Conservation (phyloP, 1,140 invertebrate genomes). For the Drosophila pruinosa region DNA sequence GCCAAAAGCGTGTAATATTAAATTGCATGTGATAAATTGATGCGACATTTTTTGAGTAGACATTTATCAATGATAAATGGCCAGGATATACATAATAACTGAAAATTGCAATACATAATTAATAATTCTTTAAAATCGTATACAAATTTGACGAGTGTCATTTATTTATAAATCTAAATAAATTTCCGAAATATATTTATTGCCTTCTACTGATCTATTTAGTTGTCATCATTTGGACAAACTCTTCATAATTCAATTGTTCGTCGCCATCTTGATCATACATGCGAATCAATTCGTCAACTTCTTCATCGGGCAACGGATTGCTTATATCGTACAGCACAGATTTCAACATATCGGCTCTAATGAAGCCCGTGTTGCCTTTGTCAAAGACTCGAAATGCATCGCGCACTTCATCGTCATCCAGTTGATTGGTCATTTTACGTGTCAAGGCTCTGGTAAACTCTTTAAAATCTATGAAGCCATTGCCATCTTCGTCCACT, state of each 20-base stretch:
- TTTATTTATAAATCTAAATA: neutral
- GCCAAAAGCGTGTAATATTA: slow-evolving; percentile 32
- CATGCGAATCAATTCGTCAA: neutral
- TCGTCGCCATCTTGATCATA: neutral
- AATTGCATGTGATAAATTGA: slow-evolving; percentile 29
- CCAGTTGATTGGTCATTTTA: neutral
- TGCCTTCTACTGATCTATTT: no score
- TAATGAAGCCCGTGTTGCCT: neutral
- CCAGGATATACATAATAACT: no score
- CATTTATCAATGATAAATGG: slow-evolving; percentile 37
- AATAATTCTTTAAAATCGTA: no score
- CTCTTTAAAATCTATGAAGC: neutral
- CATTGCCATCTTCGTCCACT: slow-evolving; percentile 11
- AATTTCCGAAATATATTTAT: no score
- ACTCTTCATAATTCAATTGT: slow-evolving; percentile 9
- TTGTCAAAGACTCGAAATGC: slow-evolving; percentile 13
- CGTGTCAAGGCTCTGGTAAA: neutral
- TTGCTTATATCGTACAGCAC: neutral
- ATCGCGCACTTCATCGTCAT: slow-evolving; percentile 17
- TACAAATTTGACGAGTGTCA: no score
- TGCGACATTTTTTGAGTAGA: slow-evolving; percentile 4
- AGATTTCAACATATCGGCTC: neutral
- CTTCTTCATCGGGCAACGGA: neutral
- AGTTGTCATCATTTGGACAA: neutral
- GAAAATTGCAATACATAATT: no score